These are phyloP conservation scores for Brachionus rubens DNA, from an alignment of 1,140 invertebrate species.

Conservation along the genomic window DNA sequence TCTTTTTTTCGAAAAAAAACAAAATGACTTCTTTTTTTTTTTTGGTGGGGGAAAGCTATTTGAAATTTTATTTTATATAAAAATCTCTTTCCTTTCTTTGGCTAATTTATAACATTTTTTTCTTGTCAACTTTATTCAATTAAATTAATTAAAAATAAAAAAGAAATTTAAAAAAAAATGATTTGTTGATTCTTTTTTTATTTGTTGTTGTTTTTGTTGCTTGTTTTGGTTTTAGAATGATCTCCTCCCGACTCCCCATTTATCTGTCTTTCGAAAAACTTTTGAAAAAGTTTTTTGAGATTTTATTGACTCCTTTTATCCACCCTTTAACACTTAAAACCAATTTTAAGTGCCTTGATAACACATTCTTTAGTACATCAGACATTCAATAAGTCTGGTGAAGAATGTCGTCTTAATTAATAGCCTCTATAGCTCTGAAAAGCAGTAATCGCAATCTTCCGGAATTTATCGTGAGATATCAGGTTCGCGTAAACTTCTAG, in stretches of 20 bases:
- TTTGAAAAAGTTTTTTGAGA: constrained; percentile 1
- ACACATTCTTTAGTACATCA: no score
- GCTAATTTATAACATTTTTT: constrained; percentile 35
- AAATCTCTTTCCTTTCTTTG: not conserved
- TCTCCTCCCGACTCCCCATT: no score
- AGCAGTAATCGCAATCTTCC: no score
- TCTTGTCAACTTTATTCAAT: constrained; percentile 13
- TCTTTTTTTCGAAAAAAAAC: not conserved
- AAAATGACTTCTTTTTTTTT: not conserved
- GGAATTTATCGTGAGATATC: no score
- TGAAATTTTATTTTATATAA: constrained; percentile 38
- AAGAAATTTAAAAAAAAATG: not conserved
- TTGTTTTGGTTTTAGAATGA: not conserved
- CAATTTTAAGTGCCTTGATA: no score
- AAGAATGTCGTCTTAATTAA: no score
- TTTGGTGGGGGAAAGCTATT: not conserved
- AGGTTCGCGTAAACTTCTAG: no score
- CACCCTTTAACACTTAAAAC: no score
- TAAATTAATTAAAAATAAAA: not conserved
- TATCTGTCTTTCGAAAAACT: constrained; percentile 1
- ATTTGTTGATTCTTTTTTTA: not conserved
- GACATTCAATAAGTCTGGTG: no score
- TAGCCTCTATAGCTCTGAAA: no score
- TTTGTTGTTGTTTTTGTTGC: not conserved
- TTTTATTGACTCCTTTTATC: no score